A percentile compares a stretch with the other conserved stretches of the same genome.
These are phyloP conservation scores for Cavia porcellus DNA, from an alignment of 2,113 vertebrate genomes.

Conservation along the genomic window DNA sequence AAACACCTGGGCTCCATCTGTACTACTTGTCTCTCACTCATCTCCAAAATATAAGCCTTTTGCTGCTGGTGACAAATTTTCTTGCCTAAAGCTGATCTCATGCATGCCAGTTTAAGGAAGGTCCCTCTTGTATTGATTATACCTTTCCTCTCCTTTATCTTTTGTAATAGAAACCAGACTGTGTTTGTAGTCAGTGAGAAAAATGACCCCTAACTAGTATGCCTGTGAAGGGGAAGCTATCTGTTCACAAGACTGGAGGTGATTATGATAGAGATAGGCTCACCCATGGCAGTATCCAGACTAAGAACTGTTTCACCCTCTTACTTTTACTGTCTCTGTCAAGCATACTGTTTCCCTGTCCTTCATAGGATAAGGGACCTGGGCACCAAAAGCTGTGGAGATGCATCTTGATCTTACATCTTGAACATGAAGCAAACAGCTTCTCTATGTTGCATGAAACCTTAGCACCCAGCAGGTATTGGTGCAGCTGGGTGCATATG, in stretches of 20 bases:
- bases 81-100: neutral
- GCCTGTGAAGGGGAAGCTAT: neutral
- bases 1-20: rapidly evolving
- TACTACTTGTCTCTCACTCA: neutral
- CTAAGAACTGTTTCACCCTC: neutral
- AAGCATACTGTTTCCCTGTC: neutral
- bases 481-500: neutral
- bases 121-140: neutral
- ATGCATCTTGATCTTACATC: neutral
- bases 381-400: neutral
- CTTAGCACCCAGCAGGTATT: neutral
- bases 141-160: neutral
- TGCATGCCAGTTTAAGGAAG: neutral
- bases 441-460: neutral
- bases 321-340: neutral
- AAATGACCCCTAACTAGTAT: neutral
- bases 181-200: neutral
- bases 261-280: neutral
- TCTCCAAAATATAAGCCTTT: neutral
- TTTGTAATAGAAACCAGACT: neutral
- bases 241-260: neutral
- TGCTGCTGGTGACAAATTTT: neutral
- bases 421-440: neutral
- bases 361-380: neutral
- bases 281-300: neutral